phyloP scores from a whole-genome alignment of 2,888 invertebrate genomes.

The Nomada fucata region DNA sequence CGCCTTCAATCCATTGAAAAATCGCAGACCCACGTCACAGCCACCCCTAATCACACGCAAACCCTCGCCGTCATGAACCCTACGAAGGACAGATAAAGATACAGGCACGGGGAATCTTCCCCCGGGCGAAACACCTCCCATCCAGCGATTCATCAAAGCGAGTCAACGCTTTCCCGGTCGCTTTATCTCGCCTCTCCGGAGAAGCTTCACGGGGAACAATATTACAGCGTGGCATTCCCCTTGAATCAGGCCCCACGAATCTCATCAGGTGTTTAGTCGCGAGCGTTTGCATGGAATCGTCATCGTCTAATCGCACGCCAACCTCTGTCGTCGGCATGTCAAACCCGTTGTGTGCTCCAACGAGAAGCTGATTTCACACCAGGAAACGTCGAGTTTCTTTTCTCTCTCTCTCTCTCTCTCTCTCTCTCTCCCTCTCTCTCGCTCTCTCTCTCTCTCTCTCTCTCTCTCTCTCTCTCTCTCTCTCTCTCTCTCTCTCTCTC shows the following conservation, averaged over 20 bases:
- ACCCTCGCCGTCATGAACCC: not conserved
- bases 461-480: not conserved
- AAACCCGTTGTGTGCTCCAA: conserved; percentile 3
- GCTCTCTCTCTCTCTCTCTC: not conserved
- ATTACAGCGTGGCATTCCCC: conserved; percentile 13
- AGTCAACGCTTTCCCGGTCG: conserved; percentile 15
- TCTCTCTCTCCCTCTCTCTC: not conserved
- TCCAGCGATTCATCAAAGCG: conserved; percentile 31
- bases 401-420: not conserved
- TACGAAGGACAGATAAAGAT: conserved; percentile 3
- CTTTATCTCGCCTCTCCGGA: conserved; percentile 8
- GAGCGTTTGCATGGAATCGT: conserved; percentile 50
- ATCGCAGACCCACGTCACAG: not conserved
- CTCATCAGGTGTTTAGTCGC: conserved; percentile 33
- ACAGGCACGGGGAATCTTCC: not conserved
- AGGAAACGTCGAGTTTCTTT: not conserved
- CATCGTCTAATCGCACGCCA: conserved; percentile 58
- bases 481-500: not conserved
- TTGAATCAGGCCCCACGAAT: conserved; percentile 30
- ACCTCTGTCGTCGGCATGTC: conserved; percentile 56
- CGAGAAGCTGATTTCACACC: not conserved
- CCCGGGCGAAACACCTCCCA: not conserved
- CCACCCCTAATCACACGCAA: not conserved
- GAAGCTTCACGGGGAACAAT: conserved; percentile 11
- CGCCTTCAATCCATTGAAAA: not conserved